Percentiles rank a stretch among this genome's conserved stretches.
These are phyloP conservation scores for Diadumene lineata DNA, from an alignment of 92 coral and sea anemone genomes.

Conservation along the genomic window DNA sequence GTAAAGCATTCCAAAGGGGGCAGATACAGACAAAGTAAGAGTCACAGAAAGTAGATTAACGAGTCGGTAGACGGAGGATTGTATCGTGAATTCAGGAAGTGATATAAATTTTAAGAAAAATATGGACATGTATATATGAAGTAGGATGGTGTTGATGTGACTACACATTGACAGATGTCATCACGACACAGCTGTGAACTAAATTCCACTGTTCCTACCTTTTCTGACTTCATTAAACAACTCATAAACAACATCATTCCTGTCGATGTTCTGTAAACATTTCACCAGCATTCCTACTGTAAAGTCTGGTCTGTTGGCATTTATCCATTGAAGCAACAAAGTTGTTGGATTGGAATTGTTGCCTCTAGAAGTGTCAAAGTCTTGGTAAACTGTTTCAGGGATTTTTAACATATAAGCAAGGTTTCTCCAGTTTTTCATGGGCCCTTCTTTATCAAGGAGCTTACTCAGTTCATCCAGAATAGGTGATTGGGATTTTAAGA, in stretches of 20 bases:
- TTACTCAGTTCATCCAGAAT: slow-evolving; percentile 30
- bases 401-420: slow-evolving; percentile 37
- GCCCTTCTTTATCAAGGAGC: slow-evolving; percentile 40
- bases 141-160: too few relatives aligned
- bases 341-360: slow-evolving; percentile 43
- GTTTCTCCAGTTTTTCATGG: slow-evolving; percentile 51
- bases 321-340: slow-evolving; percentile 41
- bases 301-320: not conserved
- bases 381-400: slow-evolving; percentile 28
- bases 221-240: slow-evolving; percentile 2
- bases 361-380: slow-evolving; percentile 27
- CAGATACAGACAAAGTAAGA: too few relatives aligned
- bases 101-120: too few relatives aligned
- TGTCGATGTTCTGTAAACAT: slow-evolving; percentile 29
- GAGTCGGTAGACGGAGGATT: too few relatives aligned
- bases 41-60: too few relatives aligned
- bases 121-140: too few relatives aligned
- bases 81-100: too few relatives aligned
- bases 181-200: not conserved
- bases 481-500: slow-evolving; percentile 24
- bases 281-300: slow-evolving; percentile 35
- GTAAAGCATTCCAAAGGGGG: too few relatives aligned
- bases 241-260: slow-evolving; percentile 50
- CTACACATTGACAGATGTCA: too few relatives aligned
- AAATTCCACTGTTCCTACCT: not conserved